Evolutionary conservation across 2,113 vertebrate genomes (phyloP).

Genomic region (Redunca redunca): DNA sequence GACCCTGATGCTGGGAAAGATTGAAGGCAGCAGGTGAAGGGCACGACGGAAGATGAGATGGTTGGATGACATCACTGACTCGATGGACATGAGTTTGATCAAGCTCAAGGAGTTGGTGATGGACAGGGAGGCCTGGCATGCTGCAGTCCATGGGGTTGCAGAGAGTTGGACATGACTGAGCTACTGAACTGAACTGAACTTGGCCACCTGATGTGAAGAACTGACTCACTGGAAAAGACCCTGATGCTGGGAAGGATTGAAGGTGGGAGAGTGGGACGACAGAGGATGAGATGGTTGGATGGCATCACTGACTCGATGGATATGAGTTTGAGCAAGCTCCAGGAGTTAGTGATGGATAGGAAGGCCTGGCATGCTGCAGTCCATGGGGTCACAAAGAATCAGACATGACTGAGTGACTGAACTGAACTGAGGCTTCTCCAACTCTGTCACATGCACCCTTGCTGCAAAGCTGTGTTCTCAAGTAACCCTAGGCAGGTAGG

Average conservation of each 20-base stretch:
- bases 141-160: neutral
- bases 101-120: neutral
- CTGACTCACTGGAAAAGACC: neutral
- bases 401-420: neutral
- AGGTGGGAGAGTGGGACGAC: neutral
- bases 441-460: neutral
- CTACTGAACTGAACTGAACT: neutral
- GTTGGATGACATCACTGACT: neutral
- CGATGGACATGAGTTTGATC: neutral
- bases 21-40: neutral
- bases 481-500: neutral
- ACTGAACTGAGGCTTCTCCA: neutral
- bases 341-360: neutral
- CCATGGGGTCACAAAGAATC: neutral
- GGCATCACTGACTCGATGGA: neutral
- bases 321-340: neutral
- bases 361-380: neutral
- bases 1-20: neutral
- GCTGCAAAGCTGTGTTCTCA: neutral
- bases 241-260: neutral
- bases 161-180: neutral
- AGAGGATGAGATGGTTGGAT: neutral
- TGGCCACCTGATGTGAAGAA: neutral
- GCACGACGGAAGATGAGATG: neutral
- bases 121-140: neutral